These are phyloP conservation scores for Cataglyphis albicans DNA, from an alignment of 2,888 invertebrate species.

Conservation along the genomic window DNA sequence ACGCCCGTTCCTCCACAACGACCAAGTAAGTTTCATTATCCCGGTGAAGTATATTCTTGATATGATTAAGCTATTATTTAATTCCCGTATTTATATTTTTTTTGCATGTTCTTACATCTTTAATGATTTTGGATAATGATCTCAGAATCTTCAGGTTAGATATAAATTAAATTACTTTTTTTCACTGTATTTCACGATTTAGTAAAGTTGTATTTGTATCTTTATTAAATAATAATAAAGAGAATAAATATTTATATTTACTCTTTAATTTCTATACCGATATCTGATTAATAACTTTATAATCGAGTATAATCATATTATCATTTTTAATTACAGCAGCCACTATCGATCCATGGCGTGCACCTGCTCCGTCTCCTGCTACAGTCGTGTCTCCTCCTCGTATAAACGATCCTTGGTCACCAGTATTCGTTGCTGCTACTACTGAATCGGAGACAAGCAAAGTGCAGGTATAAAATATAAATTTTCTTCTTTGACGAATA, in stretches of 20 bases:
- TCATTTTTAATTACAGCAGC: conserved; percentile 77
- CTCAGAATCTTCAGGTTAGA: conserved; percentile 74
- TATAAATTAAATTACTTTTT: conserved; percentile 56
- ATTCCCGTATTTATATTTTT: conserved; percentile 55
- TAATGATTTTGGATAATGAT: conserved; percentile 64
- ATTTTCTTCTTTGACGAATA: background rate
- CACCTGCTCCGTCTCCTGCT: conserved; percentile 78
- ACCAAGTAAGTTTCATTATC: conserved; percentile 79
- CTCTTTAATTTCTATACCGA: background rate
- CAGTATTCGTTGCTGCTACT: conserved; percentile 81
- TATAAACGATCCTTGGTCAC: conserved; percentile 87
- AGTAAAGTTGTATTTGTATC: conserved; percentile 9
- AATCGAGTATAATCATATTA: background rate
- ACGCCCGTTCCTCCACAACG: conserved; percentile 86
- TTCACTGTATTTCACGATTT: background rate
- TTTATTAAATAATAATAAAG: background rate
- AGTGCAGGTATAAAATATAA: conserved; percentile 59
- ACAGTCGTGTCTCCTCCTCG: conserved; percentile 77
- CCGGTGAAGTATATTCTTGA: conserved; percentile 17
- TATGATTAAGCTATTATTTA: conserved; percentile 30
- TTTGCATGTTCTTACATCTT: conserved; percentile 70
- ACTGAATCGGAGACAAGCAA: conserved; percentile 68
- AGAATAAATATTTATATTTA: background rate
- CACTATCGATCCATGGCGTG: conserved; percentile 83
- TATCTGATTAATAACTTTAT: background rate